Evolutionary conservation across 2,888 invertebrate species (phyloP).

Genomic region (Danaus chrysippus): DNA sequence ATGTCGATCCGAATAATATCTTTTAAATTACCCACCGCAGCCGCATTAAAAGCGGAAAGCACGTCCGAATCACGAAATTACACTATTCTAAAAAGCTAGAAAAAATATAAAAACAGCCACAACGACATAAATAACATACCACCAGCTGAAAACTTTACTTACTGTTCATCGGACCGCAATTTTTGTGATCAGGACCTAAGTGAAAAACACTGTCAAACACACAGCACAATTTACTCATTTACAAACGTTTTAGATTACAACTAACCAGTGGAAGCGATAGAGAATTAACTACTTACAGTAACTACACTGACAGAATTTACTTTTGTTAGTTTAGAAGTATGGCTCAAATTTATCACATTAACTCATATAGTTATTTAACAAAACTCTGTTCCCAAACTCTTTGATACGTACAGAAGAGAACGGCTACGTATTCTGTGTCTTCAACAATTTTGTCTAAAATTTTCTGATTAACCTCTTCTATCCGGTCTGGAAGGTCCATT

Average conservation of each 20-base stretch:
- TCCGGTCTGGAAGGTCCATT: slow-evolving; percentile 96
- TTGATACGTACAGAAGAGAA: slow-evolving; percentile 93
- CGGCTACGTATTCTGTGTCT: slow-evolving; percentile 94
- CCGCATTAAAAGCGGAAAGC: slow-evolving; percentile 55
- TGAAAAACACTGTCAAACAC: slow-evolving; percentile 77
- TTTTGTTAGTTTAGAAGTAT: slow-evolving; percentile 67
- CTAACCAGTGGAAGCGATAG: slow-evolving; percentile 44
- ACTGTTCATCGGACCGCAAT: slow-evolving; percentile 77
- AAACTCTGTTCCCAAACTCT: slow-evolving; percentile 41
- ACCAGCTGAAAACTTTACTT: slow-evolving; percentile 71
- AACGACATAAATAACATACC: slow-evolving; percentile 67
- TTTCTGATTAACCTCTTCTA: slow-evolving; percentile 96
- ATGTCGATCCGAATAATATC: slow-evolving; percentile 36
- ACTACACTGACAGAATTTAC: slow-evolving; percentile 53
- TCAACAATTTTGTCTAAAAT: slow-evolving; percentile 94
- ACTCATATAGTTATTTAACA: slow-evolving; percentile 55
- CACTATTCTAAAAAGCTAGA: slow-evolving; percentile 63
- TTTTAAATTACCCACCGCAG: slow-evolving; percentile 38
- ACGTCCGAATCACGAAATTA: slow-evolving; percentile 38
- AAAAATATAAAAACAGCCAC: slow-evolving; percentile 53
- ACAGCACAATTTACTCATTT: slow-evolving; percentile 64
- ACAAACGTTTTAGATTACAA: slow-evolving; percentile 52
- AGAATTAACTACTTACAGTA: slow-evolving; percentile 48
- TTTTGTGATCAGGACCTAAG: slow-evolving; percentile 79
- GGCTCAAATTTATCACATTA: slow-evolving; percentile 63